Conservation (phyloP, 2,113 vertebrate species). For the Murina feae region DNA sequence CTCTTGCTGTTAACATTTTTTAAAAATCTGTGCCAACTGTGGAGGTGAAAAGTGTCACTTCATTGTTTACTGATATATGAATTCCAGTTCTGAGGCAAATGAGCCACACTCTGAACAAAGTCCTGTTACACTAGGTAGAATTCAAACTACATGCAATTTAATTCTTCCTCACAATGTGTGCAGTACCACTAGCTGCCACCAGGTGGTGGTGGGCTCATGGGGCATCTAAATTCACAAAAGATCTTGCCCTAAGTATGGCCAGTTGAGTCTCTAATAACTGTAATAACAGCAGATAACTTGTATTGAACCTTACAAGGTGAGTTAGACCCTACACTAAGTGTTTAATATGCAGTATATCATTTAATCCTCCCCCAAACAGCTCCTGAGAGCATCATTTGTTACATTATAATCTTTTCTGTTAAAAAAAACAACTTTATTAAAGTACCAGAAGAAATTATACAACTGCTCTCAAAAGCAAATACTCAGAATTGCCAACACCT, state of each 20-base stretch:
- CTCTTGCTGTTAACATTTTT: not conserved
- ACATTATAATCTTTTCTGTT: conserved; percentile 49
- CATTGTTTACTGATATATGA: not conserved
- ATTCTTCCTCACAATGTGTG: not conserved
- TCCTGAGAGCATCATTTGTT: conserved; percentile 41
- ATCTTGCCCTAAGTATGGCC: not conserved
- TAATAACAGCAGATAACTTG: conserved; percentile 12
- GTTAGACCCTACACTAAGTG: not conserved
- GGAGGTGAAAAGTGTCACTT: not conserved
- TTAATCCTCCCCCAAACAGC: conserved; percentile 23
- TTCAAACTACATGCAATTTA: not conserved
- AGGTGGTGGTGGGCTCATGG: not conserved
- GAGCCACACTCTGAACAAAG: not conserved
- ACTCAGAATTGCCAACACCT: conserved; percentile 67
- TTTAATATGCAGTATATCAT: not conserved
- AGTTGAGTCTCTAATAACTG: not conserved
- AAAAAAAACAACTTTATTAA: conserved; percentile 37
- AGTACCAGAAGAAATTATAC: conserved; percentile 58
- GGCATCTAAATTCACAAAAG: not conserved
- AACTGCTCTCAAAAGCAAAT: conserved; percentile 63
- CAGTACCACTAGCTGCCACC: not conserved
- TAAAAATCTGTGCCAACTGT: not conserved
- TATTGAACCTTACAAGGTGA: not conserved
- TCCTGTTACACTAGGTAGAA: not conserved
- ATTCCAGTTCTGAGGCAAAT: not conserved